Percentiles rank a stretch among this genome's conserved stretches.
phyloP scores from a whole-genome alignment of 2,113 vertebrate species.

The Gymnogyps californianus region DNA sequence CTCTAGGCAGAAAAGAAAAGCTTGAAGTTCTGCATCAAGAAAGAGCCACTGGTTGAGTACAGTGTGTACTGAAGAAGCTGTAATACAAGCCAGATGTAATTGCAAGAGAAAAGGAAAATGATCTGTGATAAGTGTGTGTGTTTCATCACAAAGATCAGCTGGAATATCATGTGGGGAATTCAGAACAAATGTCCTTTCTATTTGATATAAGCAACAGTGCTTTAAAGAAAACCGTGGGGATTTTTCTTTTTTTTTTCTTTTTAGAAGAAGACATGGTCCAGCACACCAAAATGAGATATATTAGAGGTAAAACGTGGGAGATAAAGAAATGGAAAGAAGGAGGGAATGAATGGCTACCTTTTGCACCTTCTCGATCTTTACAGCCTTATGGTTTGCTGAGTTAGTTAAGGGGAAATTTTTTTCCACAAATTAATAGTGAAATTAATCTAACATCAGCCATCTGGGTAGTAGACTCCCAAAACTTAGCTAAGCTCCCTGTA shows the following conservation, averaged over 20 bases:
- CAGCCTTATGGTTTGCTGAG: not conserved
- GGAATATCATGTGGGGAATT: not conserved
- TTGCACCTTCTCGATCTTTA: not conserved
- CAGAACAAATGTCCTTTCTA: not conserved
- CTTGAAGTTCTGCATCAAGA: not conserved
- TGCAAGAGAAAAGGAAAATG: not conserved
- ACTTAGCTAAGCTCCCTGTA: not conserved
- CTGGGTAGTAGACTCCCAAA: not conserved
- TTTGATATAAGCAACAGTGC: not conserved
- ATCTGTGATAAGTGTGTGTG: not conserved
- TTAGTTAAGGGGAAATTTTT: not conserved
- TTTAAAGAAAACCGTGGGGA: rapidly evolving
- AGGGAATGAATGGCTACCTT: not conserved
- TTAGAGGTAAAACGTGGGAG: not conserved
- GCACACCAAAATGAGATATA: not conserved
- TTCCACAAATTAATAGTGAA: not conserved
- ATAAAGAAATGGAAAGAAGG: not conserved
- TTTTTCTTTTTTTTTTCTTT: not conserved
- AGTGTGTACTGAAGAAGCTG: not conserved
- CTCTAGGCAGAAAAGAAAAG: not conserved
- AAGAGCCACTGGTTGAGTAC: not conserved
- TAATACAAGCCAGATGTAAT: not conserved
- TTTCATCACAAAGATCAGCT: not conserved
- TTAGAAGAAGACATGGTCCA: not conserved
- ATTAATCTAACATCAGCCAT: not conserved